phyloP scores from a whole-genome alignment of 2,888 invertebrate species.

The Gisinianus flammeolus region DNA sequence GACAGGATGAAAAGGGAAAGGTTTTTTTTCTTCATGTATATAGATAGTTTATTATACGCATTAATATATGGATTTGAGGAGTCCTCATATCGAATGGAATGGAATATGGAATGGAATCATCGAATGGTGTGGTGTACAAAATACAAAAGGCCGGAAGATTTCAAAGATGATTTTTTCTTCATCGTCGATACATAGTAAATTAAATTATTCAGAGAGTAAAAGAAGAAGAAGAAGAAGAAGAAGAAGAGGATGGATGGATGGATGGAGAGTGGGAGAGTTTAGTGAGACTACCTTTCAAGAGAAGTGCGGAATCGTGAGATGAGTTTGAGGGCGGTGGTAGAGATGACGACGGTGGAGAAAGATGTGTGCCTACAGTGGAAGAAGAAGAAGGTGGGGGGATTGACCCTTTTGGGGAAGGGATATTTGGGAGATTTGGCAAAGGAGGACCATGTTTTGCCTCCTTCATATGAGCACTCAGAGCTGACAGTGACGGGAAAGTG shows the following conservation, averaged over 20 bases:
- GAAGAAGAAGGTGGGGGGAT: constrained; percentile 72
- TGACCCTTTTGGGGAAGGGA: constrained; percentile 51
- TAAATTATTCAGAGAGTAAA: constrained; percentile 28
- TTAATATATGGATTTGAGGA: background rate
- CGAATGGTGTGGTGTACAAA: background rate
- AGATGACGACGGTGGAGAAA: constrained; percentile 65
- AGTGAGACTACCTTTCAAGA: constrained; percentile 56
- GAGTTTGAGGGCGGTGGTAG: constrained; percentile 63
- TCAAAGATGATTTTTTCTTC: background rate
- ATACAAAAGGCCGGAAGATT: constrained; percentile 4
- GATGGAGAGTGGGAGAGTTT: background rate
- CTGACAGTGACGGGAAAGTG: constrained; percentile 91
- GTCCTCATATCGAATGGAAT: background rate
- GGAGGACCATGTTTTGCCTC: constrained; percentile 87
- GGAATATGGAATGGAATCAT: background rate
- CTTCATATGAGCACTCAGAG: constrained; percentile 96
- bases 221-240: background rate
- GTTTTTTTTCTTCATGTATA: background rate
- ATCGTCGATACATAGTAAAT: constrained; percentile 21
- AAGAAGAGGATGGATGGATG: too few relatives aligned
- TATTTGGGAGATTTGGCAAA: constrained; percentile 48
- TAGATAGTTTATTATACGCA: background rate
- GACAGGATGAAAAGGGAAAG: background rate
- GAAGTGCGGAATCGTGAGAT: constrained; percentile 55
- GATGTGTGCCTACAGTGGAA: constrained; percentile 65